These are phyloP conservation scores for Cydia pomonella DNA, from an alignment of 1,140 invertebrate genomes.

Conservation along the genomic window DNA sequence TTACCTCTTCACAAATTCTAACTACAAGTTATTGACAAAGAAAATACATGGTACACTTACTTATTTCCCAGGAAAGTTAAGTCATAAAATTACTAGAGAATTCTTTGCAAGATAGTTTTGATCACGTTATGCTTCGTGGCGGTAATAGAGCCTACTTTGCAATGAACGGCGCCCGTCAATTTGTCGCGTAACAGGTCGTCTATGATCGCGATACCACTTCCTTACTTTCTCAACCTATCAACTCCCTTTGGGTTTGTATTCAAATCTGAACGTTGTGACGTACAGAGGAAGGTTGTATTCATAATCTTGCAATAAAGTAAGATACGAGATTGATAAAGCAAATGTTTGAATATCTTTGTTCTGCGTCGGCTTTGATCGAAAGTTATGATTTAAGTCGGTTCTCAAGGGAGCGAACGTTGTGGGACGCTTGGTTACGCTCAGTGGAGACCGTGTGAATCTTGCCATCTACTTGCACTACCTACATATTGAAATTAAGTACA, in stretches of 20 bases:
- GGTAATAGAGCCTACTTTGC: conserved; percentile 7
- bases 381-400: conserved; percentile 46
- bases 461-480: conserved; percentile 21
- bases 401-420: conserved; percentile 45
- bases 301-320: neutral
- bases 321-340: neutral
- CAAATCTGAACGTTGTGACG: neutral
- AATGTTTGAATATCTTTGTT: conserved; percentile 24
- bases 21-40: neutral
- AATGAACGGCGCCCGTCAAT: neutral
- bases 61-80: conserved; percentile 19
- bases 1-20: neutral
- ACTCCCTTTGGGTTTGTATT: neutral
- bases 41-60: neutral
- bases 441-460: conserved; percentile 51
- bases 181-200: conserved; percentile 29
- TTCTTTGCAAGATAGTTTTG: conserved; percentile 1
- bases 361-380: conserved; percentile 41
- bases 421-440: conserved; percentile 49
- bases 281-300: neutral
- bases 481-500: neutral
- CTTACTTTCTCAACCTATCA: neutral
- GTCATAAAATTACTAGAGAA: neutral
- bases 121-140: neutral
- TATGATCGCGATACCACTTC: conserved; percentile 20